Base-by-base conservation (phyloP, 2,888 invertebrate species). In the Tinea semifulvella region DNA sequence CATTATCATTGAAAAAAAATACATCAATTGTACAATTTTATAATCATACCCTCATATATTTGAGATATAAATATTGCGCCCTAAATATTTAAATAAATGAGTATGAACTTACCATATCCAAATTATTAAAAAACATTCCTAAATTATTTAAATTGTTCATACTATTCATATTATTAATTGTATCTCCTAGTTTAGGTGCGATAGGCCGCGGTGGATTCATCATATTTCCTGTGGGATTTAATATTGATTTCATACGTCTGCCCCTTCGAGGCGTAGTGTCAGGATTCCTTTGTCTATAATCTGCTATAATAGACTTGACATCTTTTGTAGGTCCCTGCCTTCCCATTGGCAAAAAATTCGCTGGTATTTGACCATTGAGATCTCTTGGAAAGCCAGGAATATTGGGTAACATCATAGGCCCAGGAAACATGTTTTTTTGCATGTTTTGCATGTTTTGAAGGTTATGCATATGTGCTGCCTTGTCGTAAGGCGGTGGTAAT, bases 301-400 rank as follows among this genome's bases (percentile, higher is more conserved):
- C 92, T 0, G 91, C 91, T 57, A 91, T 91, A 46, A 92, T 90
- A 3, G 91, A 89, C 60, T 90, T 88, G 0, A 92, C 92, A 62
- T 93, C 91, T 47, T 91, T 85, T n/a, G 89, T 88, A 0, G 90
- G 87, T 0, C 91, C 88, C 58, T 91, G 91, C 1, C 89, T 79
- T 0, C 90, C 90, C 70, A 82, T 83, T 0, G 72, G 80, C 56
- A 77, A 64, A 31, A 59, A 80, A 47, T 85, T 85, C 0, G 60
- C 50, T 0, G 85, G 82, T 46, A 87, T 65, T 46, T 86, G 84
- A 10, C 87, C 84, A 51, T 86, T 86, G 63, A 62, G 39, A 45
- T 75, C 79, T 50, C 76, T 64, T 5, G 77, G 77, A 44, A 74
- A 79, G 1, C 71, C 75, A 13, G 65, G 68, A 55, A 76, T 52